Base-by-base conservation (phyloP, 2,113 vertebrate genomes). In the Cheilinus undulatus region DNA sequence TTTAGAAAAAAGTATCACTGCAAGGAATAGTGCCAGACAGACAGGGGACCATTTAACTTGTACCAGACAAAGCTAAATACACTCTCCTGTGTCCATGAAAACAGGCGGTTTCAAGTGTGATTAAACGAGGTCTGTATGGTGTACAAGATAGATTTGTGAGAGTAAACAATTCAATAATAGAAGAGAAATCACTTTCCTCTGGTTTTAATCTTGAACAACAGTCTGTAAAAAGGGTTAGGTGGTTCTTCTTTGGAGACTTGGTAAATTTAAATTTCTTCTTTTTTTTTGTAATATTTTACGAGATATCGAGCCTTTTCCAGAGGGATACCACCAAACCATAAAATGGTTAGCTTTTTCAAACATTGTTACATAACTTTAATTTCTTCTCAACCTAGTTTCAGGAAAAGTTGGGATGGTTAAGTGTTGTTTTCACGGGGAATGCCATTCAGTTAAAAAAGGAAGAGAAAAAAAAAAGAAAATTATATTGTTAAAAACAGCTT, bases 321-420 rank as follows among this genome's bases (percentile, higher is more conserved):
- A 89, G 72, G 87, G 83, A 88, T 81, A 90, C 89, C 91, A 89
- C 84, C 62, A 90, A 89, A 88, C 86, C 83, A 91, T 92, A 85
- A 93, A 91, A 83, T 68, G 51, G 66, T 79, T 88, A 59, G 63
- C 54, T 78, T 86, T 88, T 80, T 72, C 52, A 84, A 84, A 89
- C 72, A 84, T 57, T 69, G 80, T 93, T 94, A 65, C 86, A 82
- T 91, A 93, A 93, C 78, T 73, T 84, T 72, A 66, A 84, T 84
- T 71, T 85, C 61, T 71, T 32, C 30, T 61, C n/a, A 62, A 85
- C 60, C 71, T 69, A 71, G 57, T 83, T 85, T 82, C 73, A 56
- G 40, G 50, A 66, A 63, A 70, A 65, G 74, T 58, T 78, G 46
- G 56, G 74, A 67, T 57, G 63, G 53, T 60, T 61, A 75, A 64